Percentiles rank a stretch among this genome's conserved stretches.
Evolutionary conservation across 2,888 invertebrate species (phyloP).

Genomic region (Pocota personata): DNA sequence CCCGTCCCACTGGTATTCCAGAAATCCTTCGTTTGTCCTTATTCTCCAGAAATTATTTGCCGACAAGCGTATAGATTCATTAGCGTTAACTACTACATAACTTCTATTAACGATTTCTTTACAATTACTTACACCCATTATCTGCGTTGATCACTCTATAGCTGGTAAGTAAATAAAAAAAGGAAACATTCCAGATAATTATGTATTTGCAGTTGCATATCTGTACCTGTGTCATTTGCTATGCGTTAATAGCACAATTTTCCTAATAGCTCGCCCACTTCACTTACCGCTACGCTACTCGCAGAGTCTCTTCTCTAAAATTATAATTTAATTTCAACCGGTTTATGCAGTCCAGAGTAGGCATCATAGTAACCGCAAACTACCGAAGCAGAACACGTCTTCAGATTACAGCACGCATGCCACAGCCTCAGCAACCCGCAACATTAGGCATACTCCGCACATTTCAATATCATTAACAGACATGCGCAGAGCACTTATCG

Average conservation of each 20-base stretch:
- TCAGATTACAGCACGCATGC: constrained; percentile 42
- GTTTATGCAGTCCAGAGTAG: constrained; percentile 10
- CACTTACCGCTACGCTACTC: not conserved
- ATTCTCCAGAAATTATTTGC: no score
- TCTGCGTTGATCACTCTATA: no score
- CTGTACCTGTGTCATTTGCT: not conserved
- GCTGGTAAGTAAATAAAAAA: no score
- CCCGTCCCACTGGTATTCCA: no score
- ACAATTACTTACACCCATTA: no score
- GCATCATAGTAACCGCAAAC: constrained; percentile 8
- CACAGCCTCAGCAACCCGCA: not conserved
- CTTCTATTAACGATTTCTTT: no score
- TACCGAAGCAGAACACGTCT: constrained; percentile 39
- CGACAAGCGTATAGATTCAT: no score
- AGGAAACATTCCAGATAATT: no score
- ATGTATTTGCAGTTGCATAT: not conserved
- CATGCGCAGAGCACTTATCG: constrained; percentile 73
- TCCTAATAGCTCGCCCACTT: not conserved
- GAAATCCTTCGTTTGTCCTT: no score
- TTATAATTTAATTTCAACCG: constrained; percentile 33
- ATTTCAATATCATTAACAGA: constrained; percentile 65
- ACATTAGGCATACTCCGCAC: constrained; percentile 43
- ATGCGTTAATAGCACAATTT: not conserved
- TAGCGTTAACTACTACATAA: no score
- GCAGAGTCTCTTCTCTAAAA: not conserved